phyloP scores from a whole-genome alignment of 2,113 vertebrate species.

The Halcyon malimbica region DNA sequence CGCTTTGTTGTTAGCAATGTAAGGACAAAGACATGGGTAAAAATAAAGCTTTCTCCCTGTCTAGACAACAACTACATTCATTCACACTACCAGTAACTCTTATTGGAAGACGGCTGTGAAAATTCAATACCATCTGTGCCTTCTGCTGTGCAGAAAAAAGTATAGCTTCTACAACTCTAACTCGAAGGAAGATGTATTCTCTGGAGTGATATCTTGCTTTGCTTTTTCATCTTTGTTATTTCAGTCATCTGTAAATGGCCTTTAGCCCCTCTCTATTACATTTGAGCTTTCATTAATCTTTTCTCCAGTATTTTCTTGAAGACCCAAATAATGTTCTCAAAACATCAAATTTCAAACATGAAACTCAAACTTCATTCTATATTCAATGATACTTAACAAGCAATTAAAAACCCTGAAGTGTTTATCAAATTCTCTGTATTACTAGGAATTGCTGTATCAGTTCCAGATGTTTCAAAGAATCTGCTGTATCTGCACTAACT shows the following conservation, averaged over 20 bases:
- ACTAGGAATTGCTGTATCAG: not conserved
- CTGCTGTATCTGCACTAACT: not conserved
- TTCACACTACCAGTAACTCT: not conserved
- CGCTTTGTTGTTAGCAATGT: not conserved
- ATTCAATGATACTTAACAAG: not conserved
- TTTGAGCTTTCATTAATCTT: not conserved
- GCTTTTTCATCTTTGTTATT: not conserved
- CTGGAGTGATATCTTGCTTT: not conserved
- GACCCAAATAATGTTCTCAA: not conserved
- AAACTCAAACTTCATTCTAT: not conserved
- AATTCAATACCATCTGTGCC: slow-evolving; percentile 10
- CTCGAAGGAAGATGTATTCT: not conserved
- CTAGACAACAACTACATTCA: not conserved
- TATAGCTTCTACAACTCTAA: not conserved
- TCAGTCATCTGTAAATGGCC: not conserved
- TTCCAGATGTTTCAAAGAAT: not conserved
- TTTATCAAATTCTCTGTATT: not conserved
- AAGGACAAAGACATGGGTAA: not conserved
- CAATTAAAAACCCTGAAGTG: not conserved
- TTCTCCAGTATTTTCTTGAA: not conserved
- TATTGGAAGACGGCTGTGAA: not conserved
- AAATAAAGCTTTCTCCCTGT: not conserved
- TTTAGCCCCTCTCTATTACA: not conserved
- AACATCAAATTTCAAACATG: too few relatives aligned
- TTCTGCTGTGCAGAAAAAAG: not conserved